A percentile compares a stretch with the other conserved stretches of the same genome.
phyloP scores from a whole-genome alignment of 2,888 invertebrate genomes.

The Hedya salicella region DNA sequence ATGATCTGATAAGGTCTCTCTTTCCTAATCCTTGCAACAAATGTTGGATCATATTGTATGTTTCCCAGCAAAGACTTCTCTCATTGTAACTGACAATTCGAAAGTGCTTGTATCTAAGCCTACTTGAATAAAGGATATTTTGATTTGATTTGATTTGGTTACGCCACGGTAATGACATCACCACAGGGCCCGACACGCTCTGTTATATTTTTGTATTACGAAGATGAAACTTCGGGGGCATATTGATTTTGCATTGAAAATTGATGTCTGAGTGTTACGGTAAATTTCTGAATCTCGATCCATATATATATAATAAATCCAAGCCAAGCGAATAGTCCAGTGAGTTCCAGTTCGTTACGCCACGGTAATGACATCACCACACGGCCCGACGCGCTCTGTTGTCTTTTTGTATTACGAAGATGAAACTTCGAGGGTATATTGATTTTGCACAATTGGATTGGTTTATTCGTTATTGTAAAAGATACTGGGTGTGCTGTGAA shows the following conservation, averaged over 20 bases:
- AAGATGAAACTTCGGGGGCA: slow-evolving; percentile 18
- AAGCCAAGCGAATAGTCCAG: not conserved
- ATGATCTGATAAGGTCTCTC: no score
- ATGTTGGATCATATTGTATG: no score
- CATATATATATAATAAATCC: no score
- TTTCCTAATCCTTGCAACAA: no score
- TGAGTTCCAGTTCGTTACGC: slow-evolving; percentile 20
- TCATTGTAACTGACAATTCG: no score
- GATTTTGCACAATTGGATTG: slow-evolving; percentile 19
- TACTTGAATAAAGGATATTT: no score
- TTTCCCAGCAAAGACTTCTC: no score
- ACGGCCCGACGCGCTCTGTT: not conserved
- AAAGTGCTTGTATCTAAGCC: no score
- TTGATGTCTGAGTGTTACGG: no score
- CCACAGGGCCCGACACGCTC: not conserved
- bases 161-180: slow-evolving; percentile 20
- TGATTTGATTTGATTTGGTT: no score
- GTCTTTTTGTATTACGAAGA: slow-evolving; percentile 5
- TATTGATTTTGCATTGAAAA: slow-evolving; percentile 24
- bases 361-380: slow-evolving; percentile 19
- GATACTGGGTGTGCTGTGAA: not conserved
- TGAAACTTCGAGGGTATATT: slow-evolving; percentile 22
- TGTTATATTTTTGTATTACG: not conserved
- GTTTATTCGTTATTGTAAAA: slow-evolving; percentile 20
- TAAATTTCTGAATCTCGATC: no score